Evolutionary conservation across 2,888 invertebrate genomes (phyloP), one percentile per base, ranked within the genome.

Genomic region (Stramonita haemastoma): DNA sequence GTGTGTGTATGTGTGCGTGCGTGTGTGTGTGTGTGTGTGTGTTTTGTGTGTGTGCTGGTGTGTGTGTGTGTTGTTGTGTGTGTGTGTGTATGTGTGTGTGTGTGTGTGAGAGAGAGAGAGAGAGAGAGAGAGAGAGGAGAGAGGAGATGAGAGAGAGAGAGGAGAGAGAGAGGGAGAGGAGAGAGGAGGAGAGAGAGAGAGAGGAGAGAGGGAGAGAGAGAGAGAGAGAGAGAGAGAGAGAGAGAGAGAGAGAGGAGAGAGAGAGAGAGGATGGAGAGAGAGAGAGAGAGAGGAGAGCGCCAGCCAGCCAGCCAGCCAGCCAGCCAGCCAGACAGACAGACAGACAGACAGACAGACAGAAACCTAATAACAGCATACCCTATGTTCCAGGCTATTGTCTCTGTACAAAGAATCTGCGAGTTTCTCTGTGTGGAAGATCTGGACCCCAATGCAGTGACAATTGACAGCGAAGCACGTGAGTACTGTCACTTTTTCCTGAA

Each of bases 401-500:
- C 96, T 17, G 86, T 95, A 57, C 93, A 93, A 89, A 92, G 96
- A 89, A 93, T 96, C 32, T 91, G 92, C 83, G 92, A 91, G 0
- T 96, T 95, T 91, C 91, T 96, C 17, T 93, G 92, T 77, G 91
- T 92, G 26, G 93, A 91, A 56, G 95, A 96, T 88, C 89, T 96
- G 13, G 94, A 95, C 90, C 87, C 91, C 11, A 89, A 91, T 26
- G 94, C 93, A 90, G 93, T 95, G 6, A 91, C 90, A 11, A 92
- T 93, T 57, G 92, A 93, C 56, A 90, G 91, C 32, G 87, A 88
- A 13, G 90, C 93, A 70, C 91, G 95, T 95, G 87, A 89, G 90
- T 86, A 81, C 6, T 11, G 36, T 36, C 34, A 81, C 77, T n/a
- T 19, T 29, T 29, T 8, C 77, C 77, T 60, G 19, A n/a, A n/a